Conservation (phyloP, 2,888 invertebrate genomes). For the Aphodius granarius region DNA sequence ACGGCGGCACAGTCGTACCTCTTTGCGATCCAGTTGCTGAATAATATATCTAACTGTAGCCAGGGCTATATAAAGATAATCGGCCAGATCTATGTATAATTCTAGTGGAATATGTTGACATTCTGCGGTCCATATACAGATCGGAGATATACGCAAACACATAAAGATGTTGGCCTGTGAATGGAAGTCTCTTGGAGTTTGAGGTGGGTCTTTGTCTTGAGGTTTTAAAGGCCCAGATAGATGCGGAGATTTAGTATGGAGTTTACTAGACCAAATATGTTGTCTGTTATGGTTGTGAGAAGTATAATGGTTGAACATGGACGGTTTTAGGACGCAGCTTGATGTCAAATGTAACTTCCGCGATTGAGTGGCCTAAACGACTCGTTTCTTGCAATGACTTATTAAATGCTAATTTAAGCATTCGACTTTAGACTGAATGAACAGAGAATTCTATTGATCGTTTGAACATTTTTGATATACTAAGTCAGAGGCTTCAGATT, state of each 20-base stretch:
- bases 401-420: too few species aligned
- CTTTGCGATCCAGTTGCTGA: neutral
- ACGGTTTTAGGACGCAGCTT: neutral
- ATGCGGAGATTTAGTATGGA: neutral
- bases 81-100: neutral
- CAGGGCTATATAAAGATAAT: neutral
- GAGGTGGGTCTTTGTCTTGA: neutral
- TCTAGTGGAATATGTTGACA: neutral
- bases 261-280: neutral
- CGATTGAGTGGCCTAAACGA: too few species aligned
- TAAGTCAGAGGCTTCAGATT: too few species aligned
- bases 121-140: neutral
- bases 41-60: neutral
- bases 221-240: neutral
- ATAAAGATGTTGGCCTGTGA: neutral
- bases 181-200: neutral
- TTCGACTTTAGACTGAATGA: too few species aligned
- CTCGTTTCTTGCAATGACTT: too few species aligned
- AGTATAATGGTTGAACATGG: neutral
- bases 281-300: neutral
- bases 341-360: neutral
- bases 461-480: too few species aligned
- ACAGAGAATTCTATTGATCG: too few species aligned
- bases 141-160: neutral
- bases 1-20: neutral